Percentiles rank a stretch among this genome's conserved stretches.
These are phyloP conservation scores for Coracias cyanogaster DNA, from an alignment of 2,797 vertebrate species.

Conservation along the genomic window DNA sequence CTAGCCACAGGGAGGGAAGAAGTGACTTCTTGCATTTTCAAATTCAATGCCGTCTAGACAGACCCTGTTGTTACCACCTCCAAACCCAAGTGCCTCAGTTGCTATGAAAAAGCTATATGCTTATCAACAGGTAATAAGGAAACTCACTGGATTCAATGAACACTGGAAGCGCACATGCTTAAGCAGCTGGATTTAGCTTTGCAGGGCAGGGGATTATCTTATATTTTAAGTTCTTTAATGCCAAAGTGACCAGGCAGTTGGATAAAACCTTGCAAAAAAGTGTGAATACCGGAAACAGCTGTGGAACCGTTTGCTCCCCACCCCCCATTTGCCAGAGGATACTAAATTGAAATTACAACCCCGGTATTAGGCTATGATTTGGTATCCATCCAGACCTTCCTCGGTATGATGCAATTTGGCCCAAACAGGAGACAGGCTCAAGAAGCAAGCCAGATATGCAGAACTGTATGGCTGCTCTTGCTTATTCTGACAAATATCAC, in stretches of 20 bases:
- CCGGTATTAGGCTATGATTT: background rate
- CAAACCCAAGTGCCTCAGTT: background rate
- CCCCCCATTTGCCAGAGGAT: background rate
- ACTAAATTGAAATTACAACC: background rate
- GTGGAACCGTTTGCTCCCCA: background rate
- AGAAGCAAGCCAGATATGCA: background rate
- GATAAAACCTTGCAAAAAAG: background rate
- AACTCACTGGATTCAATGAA: background rate
- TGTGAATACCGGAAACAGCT: background rate
- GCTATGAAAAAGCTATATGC: background rate
- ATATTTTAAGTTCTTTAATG: background rate
- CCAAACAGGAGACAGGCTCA: background rate
- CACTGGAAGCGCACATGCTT: background rate
- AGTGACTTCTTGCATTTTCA: background rate
- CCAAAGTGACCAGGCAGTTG: background rate
- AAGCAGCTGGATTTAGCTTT: background rate
- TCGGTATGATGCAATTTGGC: background rate
- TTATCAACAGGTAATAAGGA: background rate
- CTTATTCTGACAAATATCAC: background rate
- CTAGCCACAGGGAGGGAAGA: background rate
- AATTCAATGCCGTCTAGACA: background rate
- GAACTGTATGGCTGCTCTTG: background rate
- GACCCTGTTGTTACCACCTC: background rate
- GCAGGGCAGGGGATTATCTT: background rate
- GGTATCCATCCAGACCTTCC: background rate